Conservation (phyloP, 2,888 invertebrate genomes). For the Tetropium fuscum region DNA sequence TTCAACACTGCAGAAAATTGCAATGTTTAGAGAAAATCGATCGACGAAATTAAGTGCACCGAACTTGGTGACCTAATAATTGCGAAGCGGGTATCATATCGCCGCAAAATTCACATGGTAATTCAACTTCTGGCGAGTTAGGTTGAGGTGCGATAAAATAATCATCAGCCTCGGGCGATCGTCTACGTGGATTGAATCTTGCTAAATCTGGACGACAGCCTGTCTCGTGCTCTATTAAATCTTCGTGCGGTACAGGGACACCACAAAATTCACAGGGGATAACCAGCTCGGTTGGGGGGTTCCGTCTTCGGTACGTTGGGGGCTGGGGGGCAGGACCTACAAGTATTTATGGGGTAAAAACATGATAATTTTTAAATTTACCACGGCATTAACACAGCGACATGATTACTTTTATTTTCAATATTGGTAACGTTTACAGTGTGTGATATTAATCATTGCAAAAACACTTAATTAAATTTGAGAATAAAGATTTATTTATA, state of each 20-base stretch:
- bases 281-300: constrained; percentile 67
- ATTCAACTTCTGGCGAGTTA: constrained; percentile 63
- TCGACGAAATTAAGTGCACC: constrained; percentile 54
- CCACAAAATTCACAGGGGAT: constrained; percentile 72
- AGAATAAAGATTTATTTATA: constrained; percentile 7
- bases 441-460: too few species aligned
- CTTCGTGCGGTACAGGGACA: constrained; percentile 67
- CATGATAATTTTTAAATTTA: too few species aligned
- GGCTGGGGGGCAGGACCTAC: constrained; percentile 66
- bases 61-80: constrained; percentile 70
- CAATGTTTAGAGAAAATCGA: not conserved
- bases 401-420: not conserved
- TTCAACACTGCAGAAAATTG: constrained; percentile 20
- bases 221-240: constrained; percentile 68
- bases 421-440: too few species aligned
- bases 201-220: constrained; percentile 66
- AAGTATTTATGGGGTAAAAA: too few species aligned
- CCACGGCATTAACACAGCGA: too few species aligned
- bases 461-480: too few species aligned
- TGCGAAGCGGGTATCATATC: constrained; percentile 67
- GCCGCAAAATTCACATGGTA: constrained; percentile 74
- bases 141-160: constrained; percentile 51
- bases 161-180: constrained; percentile 49
- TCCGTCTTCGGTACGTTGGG: constrained; percentile 62
- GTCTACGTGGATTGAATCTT: constrained; percentile 55